phyloP scores from a whole-genome alignment of 2,888 invertebrate genomes.

The Willowsia nigromaculata region DNA sequence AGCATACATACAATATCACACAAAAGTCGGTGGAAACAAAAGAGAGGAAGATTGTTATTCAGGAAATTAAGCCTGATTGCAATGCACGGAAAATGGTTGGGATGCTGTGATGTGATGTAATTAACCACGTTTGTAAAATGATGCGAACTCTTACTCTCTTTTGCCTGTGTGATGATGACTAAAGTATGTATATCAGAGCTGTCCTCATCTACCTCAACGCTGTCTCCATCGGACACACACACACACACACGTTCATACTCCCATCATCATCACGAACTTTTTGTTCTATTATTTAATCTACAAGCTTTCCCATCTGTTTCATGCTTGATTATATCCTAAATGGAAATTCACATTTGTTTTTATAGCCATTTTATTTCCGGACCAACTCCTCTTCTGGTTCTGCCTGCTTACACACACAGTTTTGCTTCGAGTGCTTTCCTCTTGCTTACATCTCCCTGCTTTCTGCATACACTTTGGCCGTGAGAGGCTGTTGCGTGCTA shows the following conservation, averaged over 20 bases:
- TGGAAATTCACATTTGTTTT: conserved; percentile 72
- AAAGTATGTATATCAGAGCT: not conserved
- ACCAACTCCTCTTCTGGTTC: conserved; percentile 51
- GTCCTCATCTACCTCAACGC: not conserved
- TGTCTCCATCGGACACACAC: not conserved
- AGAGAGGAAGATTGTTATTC: conserved; percentile 54
- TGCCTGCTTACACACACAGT: not conserved
- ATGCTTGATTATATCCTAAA: conserved; percentile 68
- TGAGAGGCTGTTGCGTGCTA: conserved; percentile 36
- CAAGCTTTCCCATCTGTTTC: conserved; percentile 66
- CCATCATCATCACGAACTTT: conserved; percentile 39
- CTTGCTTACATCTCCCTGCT: not conserved
- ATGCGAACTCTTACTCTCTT: conserved; percentile 33
- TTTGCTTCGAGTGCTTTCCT: not conserved
- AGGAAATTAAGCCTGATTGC: conserved; percentile 72
- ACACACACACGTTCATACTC: conserved; percentile 1
- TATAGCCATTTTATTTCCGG: conserved; percentile 71
- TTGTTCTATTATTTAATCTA: conserved; percentile 65
- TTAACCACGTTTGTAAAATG: conserved; percentile 65
- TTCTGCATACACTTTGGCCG: not conserved
- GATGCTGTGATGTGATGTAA: conserved; percentile 64
- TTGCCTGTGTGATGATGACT: not conserved
- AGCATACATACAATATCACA: not conserved
- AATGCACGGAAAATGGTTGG: conserved; percentile 55
- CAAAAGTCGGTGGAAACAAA: not conserved